Evolutionary conservation across 2,797 vertebrate genomes (phyloP), one percentile per base, ranked within the genome.

Genomic region (Orestias chungarensis): DNA sequence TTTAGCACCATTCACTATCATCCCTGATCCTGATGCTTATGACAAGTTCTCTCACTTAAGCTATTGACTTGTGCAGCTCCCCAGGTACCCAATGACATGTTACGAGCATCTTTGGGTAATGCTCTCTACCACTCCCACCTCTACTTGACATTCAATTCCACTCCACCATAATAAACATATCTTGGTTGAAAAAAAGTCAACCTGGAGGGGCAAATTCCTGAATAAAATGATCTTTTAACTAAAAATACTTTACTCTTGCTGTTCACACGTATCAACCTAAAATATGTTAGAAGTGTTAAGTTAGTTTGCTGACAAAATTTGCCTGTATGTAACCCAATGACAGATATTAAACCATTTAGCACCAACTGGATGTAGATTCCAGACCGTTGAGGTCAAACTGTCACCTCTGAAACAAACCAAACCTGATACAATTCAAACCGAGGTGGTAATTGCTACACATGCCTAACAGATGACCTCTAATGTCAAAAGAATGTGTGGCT

Each of bases 401-500:
- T 67, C 67, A 80, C 62, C 43, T 67, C 18, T 20, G 38, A 40
- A 59, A 70, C 75, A 70, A 46, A 75, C 70, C 79, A 74, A 38
- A n/a, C 78, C 68, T 71, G 38, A 18, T 62, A 38, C 74, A 76
- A 67, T 73, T 76, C 71, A 44, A 55, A 66, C 57, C 43, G 20
- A 17, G 20, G 66, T 77, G 74, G 46, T 64, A 76, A 67, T 31
- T 70, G 49, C 50, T 62, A 65, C 20, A 55, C 62, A 68, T 11
- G 4, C 78, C 84, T 88, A 69, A 83, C 79, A 87, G 67, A 74
- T 73, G 66, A 71, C 78, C 72, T 62, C 64, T 73, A 86, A 65
- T 68, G 76, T 85, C 85, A 86, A 87, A 90, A 86, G 83, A 93
- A 90, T 91, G 78, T 77, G 12, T 15, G 17, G 67, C 15, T 49